phyloP scores from a whole-genome alignment of 2,797 vertebrate species.

The Artibeus jamaicensis region DNA sequence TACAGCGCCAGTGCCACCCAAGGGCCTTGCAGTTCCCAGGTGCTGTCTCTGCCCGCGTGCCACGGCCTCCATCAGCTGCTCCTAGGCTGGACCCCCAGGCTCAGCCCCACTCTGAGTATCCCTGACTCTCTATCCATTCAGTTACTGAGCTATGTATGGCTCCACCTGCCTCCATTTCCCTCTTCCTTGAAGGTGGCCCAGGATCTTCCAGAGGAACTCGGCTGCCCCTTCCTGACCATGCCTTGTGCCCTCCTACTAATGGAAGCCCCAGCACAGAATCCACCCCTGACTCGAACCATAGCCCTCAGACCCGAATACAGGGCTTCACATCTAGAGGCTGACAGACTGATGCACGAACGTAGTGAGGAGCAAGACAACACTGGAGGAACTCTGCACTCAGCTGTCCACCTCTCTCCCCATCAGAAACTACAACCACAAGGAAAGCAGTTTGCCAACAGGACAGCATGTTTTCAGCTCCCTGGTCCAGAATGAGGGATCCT shows the following conservation, averaged over 20 bases:
- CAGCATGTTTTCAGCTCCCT: neutral
- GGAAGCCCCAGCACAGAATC: neutral
- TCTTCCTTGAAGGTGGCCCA: neutral
- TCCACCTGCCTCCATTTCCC: neutral
- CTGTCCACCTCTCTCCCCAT: fast-evolving
- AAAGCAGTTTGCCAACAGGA: neutral
- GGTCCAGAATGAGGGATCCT: neutral
- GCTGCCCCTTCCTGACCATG: neutral
- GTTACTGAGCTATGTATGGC: too few species aligned
- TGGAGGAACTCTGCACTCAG: neutral
- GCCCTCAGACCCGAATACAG: neutral
- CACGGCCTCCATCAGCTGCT: neutral
- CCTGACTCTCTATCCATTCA: neutral
- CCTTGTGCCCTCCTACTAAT: neutral
- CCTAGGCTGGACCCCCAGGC: neutral
- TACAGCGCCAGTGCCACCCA: neutral
- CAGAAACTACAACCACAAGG: neutral
- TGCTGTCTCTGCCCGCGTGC: neutral
- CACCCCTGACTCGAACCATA: neutral
- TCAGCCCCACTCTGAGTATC: neutral
- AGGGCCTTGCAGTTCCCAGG: neutral
- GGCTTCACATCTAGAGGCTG: neutral
- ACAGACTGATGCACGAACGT: neutral
- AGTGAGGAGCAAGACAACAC: fast-evolving
- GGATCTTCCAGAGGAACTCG: neutral